Percentiles rank a stretch among this genome's conserved stretches.
Conservation (phyloP, 1,140 invertebrate species). For the Trichogramma pretiosum region DNA sequence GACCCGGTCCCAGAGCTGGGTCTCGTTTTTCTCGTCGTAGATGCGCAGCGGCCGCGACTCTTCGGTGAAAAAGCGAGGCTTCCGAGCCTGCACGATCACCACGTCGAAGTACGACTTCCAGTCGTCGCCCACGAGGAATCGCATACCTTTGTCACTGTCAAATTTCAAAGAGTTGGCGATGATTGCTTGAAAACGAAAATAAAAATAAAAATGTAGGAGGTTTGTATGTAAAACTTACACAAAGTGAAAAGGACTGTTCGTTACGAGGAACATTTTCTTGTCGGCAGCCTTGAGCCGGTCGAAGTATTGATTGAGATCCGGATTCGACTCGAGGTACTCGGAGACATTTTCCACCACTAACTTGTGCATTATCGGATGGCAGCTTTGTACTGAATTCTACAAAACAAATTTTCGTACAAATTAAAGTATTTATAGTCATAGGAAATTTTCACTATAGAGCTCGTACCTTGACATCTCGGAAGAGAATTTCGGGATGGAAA, state of each 20-base stretch:
- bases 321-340: constrained; percentile 73
- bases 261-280: constrained; percentile 92
- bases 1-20: constrained; percentile 86
- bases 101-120: constrained; percentile 92
- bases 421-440: neutral
- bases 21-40: constrained; percentile 72
- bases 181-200: no score
- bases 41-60: constrained; percentile 79
- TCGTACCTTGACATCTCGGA: constrained; percentile 84
- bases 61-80: constrained; percentile 93
- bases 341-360: constrained; percentile 70
- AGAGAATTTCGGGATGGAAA: constrained; percentile 92
- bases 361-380: constrained; percentile 86
- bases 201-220: no score
- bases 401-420: constrained; percentile 27
- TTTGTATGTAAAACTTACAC: constrained; percentile 65
- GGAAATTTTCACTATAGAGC: neutral
- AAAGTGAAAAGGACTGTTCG: constrained; percentile 93
- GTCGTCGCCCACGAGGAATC: constrained; percentile 74
- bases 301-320: constrained; percentile 67
- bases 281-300: constrained; percentile 60
- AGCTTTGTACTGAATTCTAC: constrained; percentile 78
- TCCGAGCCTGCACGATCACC: constrained; percentile 88
- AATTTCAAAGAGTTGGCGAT: neutral
- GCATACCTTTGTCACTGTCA: constrained; percentile 82